Conservation (phyloP, 2,888 invertebrate species). For the Tachina grossa region DNA sequence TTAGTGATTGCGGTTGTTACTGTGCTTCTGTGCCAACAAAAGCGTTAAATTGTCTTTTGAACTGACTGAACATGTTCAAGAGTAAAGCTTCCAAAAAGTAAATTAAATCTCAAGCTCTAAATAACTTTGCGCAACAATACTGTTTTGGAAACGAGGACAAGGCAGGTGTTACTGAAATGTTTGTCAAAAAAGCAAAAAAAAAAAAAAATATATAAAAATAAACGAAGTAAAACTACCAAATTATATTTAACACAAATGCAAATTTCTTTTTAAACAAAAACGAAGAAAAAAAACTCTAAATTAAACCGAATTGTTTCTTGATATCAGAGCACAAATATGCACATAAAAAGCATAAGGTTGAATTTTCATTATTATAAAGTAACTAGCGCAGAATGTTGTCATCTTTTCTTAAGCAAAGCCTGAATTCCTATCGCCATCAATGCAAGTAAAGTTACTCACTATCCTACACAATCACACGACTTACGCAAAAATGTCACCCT, state of each 20-base stretch:
- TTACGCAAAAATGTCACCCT: too few species aligned
- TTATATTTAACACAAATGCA: constrained; percentile 55
- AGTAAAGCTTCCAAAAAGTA: constrained; percentile 62
- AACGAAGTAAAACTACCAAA: constrained; percentile 26
- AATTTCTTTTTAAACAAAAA: constrained; percentile 46
- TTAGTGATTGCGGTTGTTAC: constrained; percentile 59
- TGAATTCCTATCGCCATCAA: too few species aligned
- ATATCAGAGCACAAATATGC: constrained; percentile 12
- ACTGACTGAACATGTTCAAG: constrained; percentile 52
- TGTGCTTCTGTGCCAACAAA: constrained; percentile 63
- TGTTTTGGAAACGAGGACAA: constrained; percentile 55
- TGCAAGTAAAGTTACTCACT: too few species aligned
- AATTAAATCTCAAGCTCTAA: constrained; percentile 65
- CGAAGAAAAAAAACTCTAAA: constrained; percentile 27
- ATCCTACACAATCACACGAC: too few species aligned
- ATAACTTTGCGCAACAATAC: constrained; percentile 44
- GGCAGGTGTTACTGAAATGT: constrained; percentile 66
- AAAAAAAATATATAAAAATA: neutral
- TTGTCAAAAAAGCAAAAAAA: constrained; percentile 3
- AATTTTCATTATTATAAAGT: neutral
- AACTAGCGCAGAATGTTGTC: neutral
- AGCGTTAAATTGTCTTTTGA: constrained; percentile 72
- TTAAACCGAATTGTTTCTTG: constrained; percentile 42
- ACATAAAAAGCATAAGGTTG: neutral
- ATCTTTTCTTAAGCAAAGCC: too few species aligned